phyloP scores from a whole-genome alignment of 2,113 vertebrate genomes.

The Callionymus lyra region DNA sequence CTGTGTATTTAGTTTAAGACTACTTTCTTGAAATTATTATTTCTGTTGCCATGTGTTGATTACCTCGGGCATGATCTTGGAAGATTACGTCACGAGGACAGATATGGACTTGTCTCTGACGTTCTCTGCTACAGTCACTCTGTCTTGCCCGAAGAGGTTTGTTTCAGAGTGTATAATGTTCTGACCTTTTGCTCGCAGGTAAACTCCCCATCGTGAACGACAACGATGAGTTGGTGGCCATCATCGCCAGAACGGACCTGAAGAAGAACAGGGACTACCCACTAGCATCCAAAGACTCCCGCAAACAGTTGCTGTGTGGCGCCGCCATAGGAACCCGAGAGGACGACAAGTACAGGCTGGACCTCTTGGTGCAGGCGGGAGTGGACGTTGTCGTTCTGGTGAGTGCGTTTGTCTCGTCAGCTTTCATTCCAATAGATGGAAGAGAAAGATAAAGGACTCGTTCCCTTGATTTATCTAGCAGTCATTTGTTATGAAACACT shows the following conservation, averaged over 20 bases:
- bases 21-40: too few species aligned
- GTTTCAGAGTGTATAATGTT: too few species aligned
- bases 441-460: too few species aligned
- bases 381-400: constrained; percentile 85
- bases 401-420: constrained; percentile 22
- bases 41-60: too few species aligned
- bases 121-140: too few species aligned
- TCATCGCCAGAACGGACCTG: constrained; percentile 85
- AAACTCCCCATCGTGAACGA: constrained; percentile 91
- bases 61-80: too few species aligned
- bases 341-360: constrained; percentile 87
- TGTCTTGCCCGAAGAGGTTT: too few species aligned
- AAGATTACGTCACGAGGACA: too few species aligned
- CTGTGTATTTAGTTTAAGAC: too few species aligned
- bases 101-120: too few species aligned
- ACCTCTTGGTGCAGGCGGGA: constrained; percentile 81
- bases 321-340: constrained; percentile 84
- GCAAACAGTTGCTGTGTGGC: constrained; percentile 86
- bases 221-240: constrained; percentile 81
- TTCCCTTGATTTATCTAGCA: not conserved
- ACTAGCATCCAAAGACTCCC: constrained; percentile 83
- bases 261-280: constrained; percentile 93
- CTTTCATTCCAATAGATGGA: too few species aligned
- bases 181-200: constrained; percentile 49
- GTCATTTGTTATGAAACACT: not conserved